A percentile compares a stretch with the other conserved stretches of the same genome.
phyloP scores from a whole-genome alignment of 2,113 vertebrate genomes.

The Pluvianellus socialis region DNA sequence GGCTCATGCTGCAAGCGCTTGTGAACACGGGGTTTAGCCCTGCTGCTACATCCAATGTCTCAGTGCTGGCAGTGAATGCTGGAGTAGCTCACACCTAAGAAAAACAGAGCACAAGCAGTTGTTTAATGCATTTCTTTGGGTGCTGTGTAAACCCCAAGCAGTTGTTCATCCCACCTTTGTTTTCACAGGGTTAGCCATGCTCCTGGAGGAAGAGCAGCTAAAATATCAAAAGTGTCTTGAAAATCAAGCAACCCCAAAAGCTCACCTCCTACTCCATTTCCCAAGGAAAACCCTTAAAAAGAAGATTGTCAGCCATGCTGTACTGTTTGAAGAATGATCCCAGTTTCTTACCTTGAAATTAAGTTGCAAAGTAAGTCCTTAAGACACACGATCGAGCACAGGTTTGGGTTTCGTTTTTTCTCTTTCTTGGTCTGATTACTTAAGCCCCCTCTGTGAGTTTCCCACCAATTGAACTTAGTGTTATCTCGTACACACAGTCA shows the following conservation, averaged over 20 bases:
- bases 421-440: slow-evolving; percentile 79
- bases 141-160: background rate
- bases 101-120: background rate
- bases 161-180: background rate
- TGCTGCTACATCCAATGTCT: background rate
- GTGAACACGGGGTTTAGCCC: rapidly evolving
- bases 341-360: slow-evolving; percentile 48
- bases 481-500: slow-evolving; percentile 87
- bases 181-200: background rate
- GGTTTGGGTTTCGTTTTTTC: background rate
- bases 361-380: slow-evolving; percentile 74
- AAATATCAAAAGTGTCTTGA: background rate
- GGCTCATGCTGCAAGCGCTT: background rate
- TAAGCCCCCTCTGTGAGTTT: slow-evolving; percentile 78
- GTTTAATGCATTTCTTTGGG: background rate
- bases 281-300: background rate
- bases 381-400: slow-evolving; percentile 61
- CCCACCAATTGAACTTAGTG: slow-evolving; percentile 73
- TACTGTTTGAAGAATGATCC: background rate
- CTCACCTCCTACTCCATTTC: background rate
- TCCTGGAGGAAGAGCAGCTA: background rate
- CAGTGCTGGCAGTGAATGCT: rapidly evolving
- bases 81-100: background rate
- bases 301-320: background rate
- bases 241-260: background rate